These are phyloP conservation scores for Lutjanus campechanus DNA, from an alignment of 2,797 vertebrate species.

Conservation along the genomic window DNA sequence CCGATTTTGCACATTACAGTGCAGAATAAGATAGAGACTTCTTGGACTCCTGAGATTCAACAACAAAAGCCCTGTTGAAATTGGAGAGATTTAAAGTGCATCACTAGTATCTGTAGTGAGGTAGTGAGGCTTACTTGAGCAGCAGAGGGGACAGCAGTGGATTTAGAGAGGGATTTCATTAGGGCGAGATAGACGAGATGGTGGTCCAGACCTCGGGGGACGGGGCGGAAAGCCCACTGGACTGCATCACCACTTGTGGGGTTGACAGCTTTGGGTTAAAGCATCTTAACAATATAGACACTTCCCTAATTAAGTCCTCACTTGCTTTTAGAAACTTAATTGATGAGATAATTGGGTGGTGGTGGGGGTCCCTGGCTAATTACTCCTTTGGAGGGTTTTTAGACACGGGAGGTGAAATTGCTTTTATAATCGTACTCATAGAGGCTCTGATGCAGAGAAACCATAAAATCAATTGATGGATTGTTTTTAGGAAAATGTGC, in stretches of 20 bases:
- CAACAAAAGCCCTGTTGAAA: conserved; percentile 54
- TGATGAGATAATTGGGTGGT: conserved; percentile 85
- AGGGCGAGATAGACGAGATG: conserved; percentile 51
- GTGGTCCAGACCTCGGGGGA: conserved; percentile 62
- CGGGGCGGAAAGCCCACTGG: conserved; percentile 46
- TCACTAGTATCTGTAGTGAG: conserved; percentile 41
- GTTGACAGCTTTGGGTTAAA: conserved; percentile 78
- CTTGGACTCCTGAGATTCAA: conserved; percentile 37
- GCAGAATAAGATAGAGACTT: conserved; percentile 43
- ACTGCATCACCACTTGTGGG: conserved; percentile 63
- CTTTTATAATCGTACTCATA: conserved; percentile 67
- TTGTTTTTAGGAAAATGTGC: conserved; percentile 62
- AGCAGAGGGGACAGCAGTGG: conserved; percentile 56
- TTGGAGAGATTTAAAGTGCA: conserved; percentile 46
- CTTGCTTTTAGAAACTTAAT: conserved; percentile 80
- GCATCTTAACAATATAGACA: conserved; percentile 73
- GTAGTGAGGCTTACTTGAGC: conserved; percentile 44
- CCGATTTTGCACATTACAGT: conserved; percentile 46
- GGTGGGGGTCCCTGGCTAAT: conserved; percentile 80
- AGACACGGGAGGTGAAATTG: conserved; percentile 71
- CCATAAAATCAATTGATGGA: conserved; percentile 77
- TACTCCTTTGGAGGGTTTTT: conserved; percentile 71
- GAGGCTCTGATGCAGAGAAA: conserved; percentile 60
- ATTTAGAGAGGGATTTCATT: conserved; percentile 65
- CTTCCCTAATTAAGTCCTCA: conserved; percentile 80